These are phyloP conservation scores for Caenorhabditis remanei DNA, from an alignment of 1,140 invertebrate species.

Conservation along the genomic window DNA sequence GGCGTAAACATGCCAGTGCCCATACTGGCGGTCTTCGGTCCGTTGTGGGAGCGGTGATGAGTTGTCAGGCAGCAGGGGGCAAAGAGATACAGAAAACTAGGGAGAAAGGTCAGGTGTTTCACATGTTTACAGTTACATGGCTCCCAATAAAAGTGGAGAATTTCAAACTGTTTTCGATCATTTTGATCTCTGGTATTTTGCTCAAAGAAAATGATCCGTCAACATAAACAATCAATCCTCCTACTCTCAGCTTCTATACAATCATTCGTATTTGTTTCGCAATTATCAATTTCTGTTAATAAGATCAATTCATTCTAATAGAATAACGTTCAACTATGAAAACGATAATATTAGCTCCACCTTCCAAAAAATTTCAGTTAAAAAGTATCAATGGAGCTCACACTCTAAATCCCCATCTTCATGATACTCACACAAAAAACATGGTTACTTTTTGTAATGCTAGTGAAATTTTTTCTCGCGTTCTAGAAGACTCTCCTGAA, in stretches of 20 bases:
- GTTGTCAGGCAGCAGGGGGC: not conserved
- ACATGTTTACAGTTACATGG: slow-evolving; percentile 34
- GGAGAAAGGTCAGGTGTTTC: slow-evolving; percentile 37
- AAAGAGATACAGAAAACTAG: slow-evolving; percentile 18
- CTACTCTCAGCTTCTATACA: not conserved
- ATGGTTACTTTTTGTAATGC: no score
- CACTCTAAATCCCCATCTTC: not conserved
- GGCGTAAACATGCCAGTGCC: slow-evolving; percentile 49
- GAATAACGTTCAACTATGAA: no score
- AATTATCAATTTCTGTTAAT: not conserved
- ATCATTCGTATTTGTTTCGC: not conserved
- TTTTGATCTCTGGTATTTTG: not conserved
- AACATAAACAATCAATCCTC: not conserved
- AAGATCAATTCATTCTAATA: no score
- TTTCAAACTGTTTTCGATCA: not conserved
- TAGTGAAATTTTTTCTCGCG: no score
- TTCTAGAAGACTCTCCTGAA: no score
- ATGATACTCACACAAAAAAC: no score
- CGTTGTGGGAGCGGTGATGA: not conserved
- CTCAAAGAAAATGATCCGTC: not conserved
- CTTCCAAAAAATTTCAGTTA: no score
- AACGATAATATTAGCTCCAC: no score
- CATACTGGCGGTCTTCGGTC: slow-evolving; percentile 52
- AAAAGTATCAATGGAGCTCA: not conserved
- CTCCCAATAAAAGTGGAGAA: slow-evolving; percentile 6